Conservation (phyloP, 2,797 vertebrate genomes). For the Mallotus villosus region DNA sequence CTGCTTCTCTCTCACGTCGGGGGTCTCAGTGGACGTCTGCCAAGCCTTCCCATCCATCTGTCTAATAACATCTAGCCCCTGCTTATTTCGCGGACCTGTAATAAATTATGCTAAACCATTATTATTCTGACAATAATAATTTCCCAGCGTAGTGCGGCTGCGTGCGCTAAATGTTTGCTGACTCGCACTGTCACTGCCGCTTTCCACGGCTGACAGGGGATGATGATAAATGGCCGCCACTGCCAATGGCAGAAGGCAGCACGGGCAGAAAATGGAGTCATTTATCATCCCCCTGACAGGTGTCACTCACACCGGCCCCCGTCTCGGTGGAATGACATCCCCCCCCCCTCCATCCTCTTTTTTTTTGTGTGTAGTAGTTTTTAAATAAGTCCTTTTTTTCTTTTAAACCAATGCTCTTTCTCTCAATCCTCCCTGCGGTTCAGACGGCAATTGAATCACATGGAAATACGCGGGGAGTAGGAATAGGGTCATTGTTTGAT, state of each 20-base stretch:
- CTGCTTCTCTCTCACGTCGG: conserved; percentile 69
- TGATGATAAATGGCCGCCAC: conserved; percentile 99
- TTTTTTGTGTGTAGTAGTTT: conserved; percentile 85
- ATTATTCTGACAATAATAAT: conserved; percentile 99
- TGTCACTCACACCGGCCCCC: conserved; percentile 96
- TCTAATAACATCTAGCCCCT: conserved; percentile 99
- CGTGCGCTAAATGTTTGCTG: conserved; percentile 99
- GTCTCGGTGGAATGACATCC: conserved; percentile 92
- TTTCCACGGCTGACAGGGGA: conserved; percentile 98
- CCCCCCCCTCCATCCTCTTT: conserved; percentile 49
- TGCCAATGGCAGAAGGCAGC: conserved; percentile 98
- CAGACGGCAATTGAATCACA: conserved; percentile 90
- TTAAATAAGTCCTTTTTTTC: conserved; percentile 91
- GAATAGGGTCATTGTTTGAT: conserved; percentile 85
- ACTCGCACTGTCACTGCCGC: conserved; percentile 99
- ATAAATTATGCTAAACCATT: conserved; percentile 99
- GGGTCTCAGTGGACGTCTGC: conserved; percentile 95
- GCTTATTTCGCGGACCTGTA: conserved; percentile 99
- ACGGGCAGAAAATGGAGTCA: conserved; percentile 99
- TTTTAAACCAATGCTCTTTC: conserved; percentile 89
- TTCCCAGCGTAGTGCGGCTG: conserved; percentile 98
- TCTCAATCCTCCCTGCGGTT: conserved; percentile 66
- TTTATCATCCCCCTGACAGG: conserved; percentile 99
- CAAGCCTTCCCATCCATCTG: conserved; percentile 99
- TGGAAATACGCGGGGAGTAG: conserved; percentile 67